Evolutionary conservation across 2,113 vertebrate genomes (phyloP).

Genomic region (Crypturellus undulatus): DNA sequence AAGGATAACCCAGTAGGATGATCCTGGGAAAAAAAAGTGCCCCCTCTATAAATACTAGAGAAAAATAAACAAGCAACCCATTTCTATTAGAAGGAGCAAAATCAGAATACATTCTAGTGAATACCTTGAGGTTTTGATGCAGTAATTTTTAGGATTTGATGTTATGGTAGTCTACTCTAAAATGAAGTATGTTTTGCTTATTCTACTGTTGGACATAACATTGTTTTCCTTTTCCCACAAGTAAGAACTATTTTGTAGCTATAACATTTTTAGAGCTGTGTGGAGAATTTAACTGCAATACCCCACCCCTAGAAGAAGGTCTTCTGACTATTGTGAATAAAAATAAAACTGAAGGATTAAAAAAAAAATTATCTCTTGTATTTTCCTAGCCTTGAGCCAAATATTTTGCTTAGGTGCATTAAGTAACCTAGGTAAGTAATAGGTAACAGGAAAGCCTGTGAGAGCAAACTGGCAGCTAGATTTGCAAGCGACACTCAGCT

Average conservation of each 20-base stretch:
- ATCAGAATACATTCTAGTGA: not conserved
- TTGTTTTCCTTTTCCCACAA: slow-evolving; percentile 30
- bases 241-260: not conserved
- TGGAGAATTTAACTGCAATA: not conserved
- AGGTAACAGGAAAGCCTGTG: not conserved
- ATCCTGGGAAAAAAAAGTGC: not conserved
- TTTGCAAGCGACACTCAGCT: not conserved
- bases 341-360: not conserved
- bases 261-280: not conserved
- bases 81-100: not conserved
- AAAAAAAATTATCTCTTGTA: not conserved
- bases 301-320: not conserved
- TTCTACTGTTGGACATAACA: not conserved
- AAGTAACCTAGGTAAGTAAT: not conserved
- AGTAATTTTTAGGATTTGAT: slow-evolving; percentile 29
- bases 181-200: slow-evolving; percentile 19
- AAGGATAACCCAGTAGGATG: not conserved
- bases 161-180: not conserved
- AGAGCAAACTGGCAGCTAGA: not conserved
- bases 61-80: not conserved
- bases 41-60: not conserved
- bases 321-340: not conserved
- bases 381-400: not conserved
- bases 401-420: not conserved
- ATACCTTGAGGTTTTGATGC: slow-evolving; percentile 21